Evolutionary conservation across 2,888 invertebrate genomes (phyloP), one percentile per base, ranked within the genome.

Genomic region (Phortica magna): DNA sequence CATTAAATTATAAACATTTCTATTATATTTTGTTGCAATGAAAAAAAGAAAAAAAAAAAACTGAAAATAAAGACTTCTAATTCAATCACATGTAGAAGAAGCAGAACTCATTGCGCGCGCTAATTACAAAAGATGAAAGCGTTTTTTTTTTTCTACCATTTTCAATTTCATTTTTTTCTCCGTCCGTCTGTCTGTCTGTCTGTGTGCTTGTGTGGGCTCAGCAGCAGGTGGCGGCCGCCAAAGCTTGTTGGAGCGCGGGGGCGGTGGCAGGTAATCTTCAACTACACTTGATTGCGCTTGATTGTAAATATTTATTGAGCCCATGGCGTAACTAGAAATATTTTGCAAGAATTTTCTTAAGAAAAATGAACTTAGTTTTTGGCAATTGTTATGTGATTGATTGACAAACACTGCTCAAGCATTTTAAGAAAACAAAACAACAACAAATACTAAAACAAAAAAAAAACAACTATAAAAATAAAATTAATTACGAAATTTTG

Each of bases 41-140:
- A 74, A 73, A 76, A 75, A 70, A 41, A 72, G 75, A 74, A 73
- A 76, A 75, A 70, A 41, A 72, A 57, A 39, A 19, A 55, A 41
- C 48, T 48, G 14, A 14, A 12, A 43, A 75, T 75, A 76, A 41
- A 71, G 76, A 84, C 82, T 83, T 65, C 78, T 77, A 78, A 77
- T 78, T 83, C 81, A 83, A 87, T 88, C 85, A 88, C 83, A 79
- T 19, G 10, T 67, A 65, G 14, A 67, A 74, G 48, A 65, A 67
- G 53, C n/a, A 64, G 48, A 73, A 74, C 41, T 68, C 70, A 31
- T 55, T 71, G 19, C 70, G 7, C 39, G 70, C 70, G 55, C 70
- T 71, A 71, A 71, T 71, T 87, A 83, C 83, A 88, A 85, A 31
- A 85, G 85, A 85, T 85, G 88, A 85, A 85, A 85, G 88, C 87